Base-by-base conservation (phyloP, 2,113 vertebrate genomes). In the Urocynchramus pylzowi region DNA sequence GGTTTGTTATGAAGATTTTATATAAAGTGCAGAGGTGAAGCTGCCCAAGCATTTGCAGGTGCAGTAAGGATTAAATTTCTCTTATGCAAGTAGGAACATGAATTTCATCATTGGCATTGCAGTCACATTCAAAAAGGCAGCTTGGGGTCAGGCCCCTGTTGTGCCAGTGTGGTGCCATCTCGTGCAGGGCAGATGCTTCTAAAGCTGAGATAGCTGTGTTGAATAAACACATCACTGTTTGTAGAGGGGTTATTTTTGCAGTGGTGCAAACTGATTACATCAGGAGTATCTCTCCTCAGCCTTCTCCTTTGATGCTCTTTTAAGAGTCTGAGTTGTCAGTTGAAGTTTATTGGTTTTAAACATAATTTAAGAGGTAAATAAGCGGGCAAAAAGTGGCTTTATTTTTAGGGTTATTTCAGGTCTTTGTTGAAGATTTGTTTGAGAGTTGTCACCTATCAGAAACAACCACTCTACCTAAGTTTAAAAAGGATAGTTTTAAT, bases 141-240 rank as follows among this genome's bases (percentile, higher is more conserved):
- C 28, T 52, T 56, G 57, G 84, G 69, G n/a, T 76, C 77, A 73
- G 91, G 41, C 57, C 49, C 41, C 41, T 71, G 7, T 37, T 49
- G 71, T 77, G 87, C 69, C 60, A 59, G 0, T 1, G 6, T 3
- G 5, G 24, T 88, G 81, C 87, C 95, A 85, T 1, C 47, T 30
- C 12, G n/a, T 78, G 88, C 65, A 79, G 87, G 81, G 80, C 61
- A 92, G 73, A 27, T 20, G 3, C 73, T 69, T 15, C 52, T n/a
- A 9, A 67, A 57, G 57, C 22, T 73, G 63, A 90, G 95, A 84
- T 59, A 84, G n/a, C 41, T 80, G 35, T 94, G 95, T 96, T 93
- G 95, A 53, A 80, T 92, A 94, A 94, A 95, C 94, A 95, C 67
- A 42, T n/a, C 7, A 0, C 71, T 95, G 85, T 8, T 76, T 74